Percentiles rank a stretch among this genome's conserved stretches.
These are phyloP conservation scores for Mamestra brassicae DNA, from an alignment of 2,888 invertebrate species.

Conservation along the genomic window DNA sequence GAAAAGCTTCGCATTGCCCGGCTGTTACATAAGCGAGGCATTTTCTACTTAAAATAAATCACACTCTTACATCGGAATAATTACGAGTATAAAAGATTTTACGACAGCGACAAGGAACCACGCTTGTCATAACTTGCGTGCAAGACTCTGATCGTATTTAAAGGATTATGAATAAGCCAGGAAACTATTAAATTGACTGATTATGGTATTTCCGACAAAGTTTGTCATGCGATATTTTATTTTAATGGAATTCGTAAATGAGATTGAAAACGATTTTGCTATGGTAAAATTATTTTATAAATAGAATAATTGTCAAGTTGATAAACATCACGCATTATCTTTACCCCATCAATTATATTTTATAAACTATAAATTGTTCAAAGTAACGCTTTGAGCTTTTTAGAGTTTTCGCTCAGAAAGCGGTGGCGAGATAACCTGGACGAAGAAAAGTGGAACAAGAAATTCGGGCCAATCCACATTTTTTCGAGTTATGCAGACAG, in stretches of 20 bases:
- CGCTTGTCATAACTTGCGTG: slow-evolving; percentile 46
- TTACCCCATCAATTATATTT: not conserved
- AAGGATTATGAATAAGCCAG: slow-evolving; percentile 32
- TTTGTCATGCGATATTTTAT: slow-evolving; percentile 44
- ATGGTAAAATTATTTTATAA: slow-evolving; percentile 2
- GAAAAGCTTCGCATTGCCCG: slow-evolving; percentile 22
- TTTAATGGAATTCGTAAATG: slow-evolving; percentile 20
- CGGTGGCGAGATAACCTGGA: too few species aligned
- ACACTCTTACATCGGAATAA: slow-evolving; percentile 25
- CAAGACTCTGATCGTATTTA: slow-evolving; percentile 26
- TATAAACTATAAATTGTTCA: not conserved
- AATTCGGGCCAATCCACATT: too few species aligned
- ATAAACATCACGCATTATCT: not conserved
- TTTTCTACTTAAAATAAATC: slow-evolving; percentile 29
- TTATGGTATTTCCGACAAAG: slow-evolving; percentile 19
- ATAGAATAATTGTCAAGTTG: not conserved
- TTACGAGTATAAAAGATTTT: slow-evolving; percentile 39
- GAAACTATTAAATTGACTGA: slow-evolving; percentile 33
- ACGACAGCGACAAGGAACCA: slow-evolving; percentile 39
- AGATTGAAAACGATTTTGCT: slow-evolving; percentile 8
- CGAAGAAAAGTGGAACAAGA: too few species aligned
- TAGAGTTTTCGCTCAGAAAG: too few species aligned
- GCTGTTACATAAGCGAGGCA: slow-evolving; percentile 22
- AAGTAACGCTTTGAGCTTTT: too few species aligned
- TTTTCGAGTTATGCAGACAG: too few species aligned